Base-by-base conservation (phyloP, 1,140 invertebrate species). In the Dendrolimus punctatus region DNA sequence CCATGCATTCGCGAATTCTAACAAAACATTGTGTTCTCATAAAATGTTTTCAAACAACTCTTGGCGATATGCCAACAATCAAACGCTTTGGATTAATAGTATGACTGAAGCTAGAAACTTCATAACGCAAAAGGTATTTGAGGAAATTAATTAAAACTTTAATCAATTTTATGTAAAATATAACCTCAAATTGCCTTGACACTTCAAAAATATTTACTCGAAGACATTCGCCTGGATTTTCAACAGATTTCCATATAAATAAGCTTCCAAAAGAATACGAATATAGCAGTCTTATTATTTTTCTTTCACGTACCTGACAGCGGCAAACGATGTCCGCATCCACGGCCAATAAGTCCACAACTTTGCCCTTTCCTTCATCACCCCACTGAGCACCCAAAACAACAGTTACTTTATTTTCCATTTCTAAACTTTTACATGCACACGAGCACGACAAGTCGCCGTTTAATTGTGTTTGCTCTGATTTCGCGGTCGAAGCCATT, bases 351-450 rank as follows among this genome's bases (percentile, higher is more conserved):
- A 98, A 93, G 88, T 99, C 99, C n/a, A 99, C 98, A 58, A 99
- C 93, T 90, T 99, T 99, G 58, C 99, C 99, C 89, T 99, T 99
- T 61, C 99, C 99, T 90, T 99, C 99, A 81, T 99, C 99, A 48
- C 99, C 99, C 98, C 98, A 99, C 90, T 99, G 99, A 44, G 97
- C 96, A 53, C 99, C 99, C 52, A 99, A 90, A 55, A 99, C 95
- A 55, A 99, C 97, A 55, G 93, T 95, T 62, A 97, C 96, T 86
- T 94, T 95, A 60, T 88, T 87, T 68, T 73, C 73, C 76, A 78
- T 84, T 66, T 68, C 80, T 44, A 60, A 71, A 60, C 66, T 73
- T 65, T 73, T 78, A 58, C 58, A 62, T 46, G 60, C 58, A 42
- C 40, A 53, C 45, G 62, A 64, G 58, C 57, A 65, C 58, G 62